Conservation (phyloP, 92 coral and sea anemone genomes). For the Paragorgia papillata region DNA sequence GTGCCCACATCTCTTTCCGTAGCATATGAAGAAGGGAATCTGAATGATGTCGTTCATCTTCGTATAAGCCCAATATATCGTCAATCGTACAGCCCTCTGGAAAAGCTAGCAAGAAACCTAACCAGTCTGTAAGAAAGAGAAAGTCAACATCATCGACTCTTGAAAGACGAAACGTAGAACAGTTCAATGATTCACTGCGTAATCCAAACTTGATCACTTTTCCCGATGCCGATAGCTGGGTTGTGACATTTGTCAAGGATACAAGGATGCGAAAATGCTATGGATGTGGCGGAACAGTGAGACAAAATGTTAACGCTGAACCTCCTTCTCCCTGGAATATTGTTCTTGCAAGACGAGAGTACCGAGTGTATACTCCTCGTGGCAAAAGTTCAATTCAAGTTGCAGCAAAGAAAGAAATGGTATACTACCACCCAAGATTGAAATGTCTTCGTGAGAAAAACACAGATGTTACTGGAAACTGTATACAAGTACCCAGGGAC, state of each 20-base stretch:
- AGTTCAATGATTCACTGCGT: neutral
- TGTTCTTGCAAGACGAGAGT: constrained; percentile 46
- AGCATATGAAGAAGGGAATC: constrained; percentile 38
- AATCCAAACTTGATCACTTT: no score
- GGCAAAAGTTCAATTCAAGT: constrained; percentile 18
- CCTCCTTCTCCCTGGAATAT: constrained; percentile 63
- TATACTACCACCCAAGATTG: constrained; percentile 51
- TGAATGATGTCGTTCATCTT: neutral
- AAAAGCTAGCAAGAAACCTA: constrained; percentile 20
- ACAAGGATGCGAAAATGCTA: constrained; percentile 57
- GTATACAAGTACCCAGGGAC: no score
- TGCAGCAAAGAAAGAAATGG: constrained; percentile 41
- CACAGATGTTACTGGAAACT: constrained; percentile 16
- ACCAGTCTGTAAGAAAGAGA: neutral
- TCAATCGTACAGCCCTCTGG: constrained; percentile 1
- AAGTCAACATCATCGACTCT: neutral
- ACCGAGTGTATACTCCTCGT: constrained; percentile 27
- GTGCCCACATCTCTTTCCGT: constrained; percentile 52
- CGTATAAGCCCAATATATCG: constrained; percentile 1
- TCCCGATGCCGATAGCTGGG: neutral
- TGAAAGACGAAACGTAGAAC: neutral
- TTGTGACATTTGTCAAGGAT: constrained; percentile 38
- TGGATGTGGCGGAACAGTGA: constrained; percentile 58
- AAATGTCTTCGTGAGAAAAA: constrained; percentile 45
- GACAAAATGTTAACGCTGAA: constrained; percentile 6